Conservation (phyloP, 2,113 vertebrate genomes). For the Cervus canadensis region DNA sequence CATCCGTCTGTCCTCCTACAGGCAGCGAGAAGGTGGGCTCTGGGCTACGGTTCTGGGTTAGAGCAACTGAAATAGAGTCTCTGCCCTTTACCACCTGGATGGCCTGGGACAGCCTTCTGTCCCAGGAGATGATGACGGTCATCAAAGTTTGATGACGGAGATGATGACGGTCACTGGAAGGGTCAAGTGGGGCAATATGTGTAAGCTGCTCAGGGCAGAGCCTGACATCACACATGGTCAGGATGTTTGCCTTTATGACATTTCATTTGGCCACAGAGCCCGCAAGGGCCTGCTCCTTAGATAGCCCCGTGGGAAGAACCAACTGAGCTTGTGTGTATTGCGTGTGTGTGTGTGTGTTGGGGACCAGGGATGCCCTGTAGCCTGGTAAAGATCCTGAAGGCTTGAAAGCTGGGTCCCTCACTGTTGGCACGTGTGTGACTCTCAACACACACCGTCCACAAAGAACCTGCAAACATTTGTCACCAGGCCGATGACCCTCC, state of each 20-base stretch:
- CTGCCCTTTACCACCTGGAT: neutral
- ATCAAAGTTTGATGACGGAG: too few species aligned
- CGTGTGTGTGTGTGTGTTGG: neutral
- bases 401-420: rapidly evolving
- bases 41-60: neutral
- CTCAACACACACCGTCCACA: neutral
- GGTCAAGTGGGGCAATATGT: rapidly evolving
- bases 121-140: rapidly evolving
- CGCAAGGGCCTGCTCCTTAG: rapidly evolving
- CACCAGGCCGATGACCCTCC: rapidly evolving
- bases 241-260: rapidly evolving
- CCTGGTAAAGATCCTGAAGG: neutral
- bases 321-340: neutral
- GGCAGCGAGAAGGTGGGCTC: neutral
- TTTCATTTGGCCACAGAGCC: neutral
- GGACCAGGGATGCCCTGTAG: rapidly evolving
- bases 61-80: neutral
- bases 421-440: rapidly evolving
- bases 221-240: rapidly evolving
- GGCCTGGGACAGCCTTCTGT: neutral
- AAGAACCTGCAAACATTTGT: neutral
- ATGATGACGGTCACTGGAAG: rapidly evolving
- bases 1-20: neutral
- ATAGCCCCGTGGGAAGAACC: neutral
- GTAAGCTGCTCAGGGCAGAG: rapidly evolving